Percentiles rank a stretch among this genome's conserved stretches.
Conservation (phyloP, 2,113 vertebrate species). For the Caracal caracal region DNA sequence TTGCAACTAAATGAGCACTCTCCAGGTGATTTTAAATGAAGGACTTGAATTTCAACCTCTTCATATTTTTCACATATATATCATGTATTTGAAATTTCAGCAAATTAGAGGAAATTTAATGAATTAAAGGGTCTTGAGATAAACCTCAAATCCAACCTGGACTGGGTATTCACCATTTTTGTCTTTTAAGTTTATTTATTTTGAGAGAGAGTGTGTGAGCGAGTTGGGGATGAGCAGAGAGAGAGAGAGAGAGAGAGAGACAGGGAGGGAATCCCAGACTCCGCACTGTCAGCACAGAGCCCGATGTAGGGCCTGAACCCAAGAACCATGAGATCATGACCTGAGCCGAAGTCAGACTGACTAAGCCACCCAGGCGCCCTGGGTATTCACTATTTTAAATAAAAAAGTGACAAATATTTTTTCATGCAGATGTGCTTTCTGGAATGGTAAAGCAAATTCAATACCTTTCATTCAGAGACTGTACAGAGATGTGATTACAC, state of each 20-base stretch:
- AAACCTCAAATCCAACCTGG: not conserved
- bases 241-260: too few species aligned
- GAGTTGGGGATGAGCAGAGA: too few species aligned
- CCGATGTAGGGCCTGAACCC: too few species aligned
- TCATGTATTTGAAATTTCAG: not conserved
- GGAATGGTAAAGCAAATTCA: not conserved
- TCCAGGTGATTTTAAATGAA: not conserved
- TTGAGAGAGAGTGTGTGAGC: too few species aligned
- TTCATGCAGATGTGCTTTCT: not conserved
- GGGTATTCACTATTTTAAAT: not conserved
- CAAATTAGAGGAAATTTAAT: not conserved
- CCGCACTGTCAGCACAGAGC: too few species aligned
- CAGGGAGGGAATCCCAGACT: too few species aligned
- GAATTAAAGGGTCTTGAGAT: not conserved
- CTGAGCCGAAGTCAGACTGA: too few species aligned
- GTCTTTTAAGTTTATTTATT: too few species aligned
- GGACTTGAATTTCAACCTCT: not conserved
- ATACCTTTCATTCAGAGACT: slow-evolving; percentile 9
- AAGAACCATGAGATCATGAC: too few species aligned
- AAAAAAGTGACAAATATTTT: not conserved
- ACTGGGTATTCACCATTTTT: not conserved
- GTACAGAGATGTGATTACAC: not conserved
- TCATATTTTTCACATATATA: slow-evolving; percentile 38
- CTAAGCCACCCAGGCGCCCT: not conserved
- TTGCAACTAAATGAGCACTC: not conserved